These are phyloP conservation scores for Falcunculus frontatus DNA, from an alignment of 2,113 vertebrate genomes.

Conservation along the genomic window DNA sequence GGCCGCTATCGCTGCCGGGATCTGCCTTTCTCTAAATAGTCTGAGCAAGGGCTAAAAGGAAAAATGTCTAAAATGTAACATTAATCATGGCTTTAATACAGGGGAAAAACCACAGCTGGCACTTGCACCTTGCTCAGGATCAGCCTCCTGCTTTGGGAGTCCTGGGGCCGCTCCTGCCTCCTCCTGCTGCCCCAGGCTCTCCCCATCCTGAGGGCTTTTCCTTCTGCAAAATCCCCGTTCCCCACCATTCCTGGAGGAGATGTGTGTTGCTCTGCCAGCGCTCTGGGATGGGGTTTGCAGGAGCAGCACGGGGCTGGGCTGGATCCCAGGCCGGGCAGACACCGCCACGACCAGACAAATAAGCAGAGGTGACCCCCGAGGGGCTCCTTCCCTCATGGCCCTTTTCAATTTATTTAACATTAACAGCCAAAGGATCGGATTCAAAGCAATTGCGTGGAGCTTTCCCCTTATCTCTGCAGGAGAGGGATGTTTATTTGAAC, in stretches of 20 bases:
- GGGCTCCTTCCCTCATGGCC: neutral
- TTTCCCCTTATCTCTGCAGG: conserved; percentile 50
- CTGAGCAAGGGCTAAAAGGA: conserved; percentile 46
- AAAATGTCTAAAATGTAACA: conserved; percentile 28
- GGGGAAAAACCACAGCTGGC: neutral
- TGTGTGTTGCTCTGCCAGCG: accelerated
- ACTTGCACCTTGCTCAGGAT: neutral
- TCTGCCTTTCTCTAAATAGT: conserved; percentile 50
- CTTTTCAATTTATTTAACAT: neutral
- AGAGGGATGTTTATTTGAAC: conserved; percentile 52
- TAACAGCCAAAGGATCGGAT: neutral
- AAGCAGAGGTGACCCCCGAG: conserved; percentile 1
- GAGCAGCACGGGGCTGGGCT: neutral
- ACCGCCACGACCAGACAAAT: neutral
- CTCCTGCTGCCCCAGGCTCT: neutral
- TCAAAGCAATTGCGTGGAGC: conserved; percentile 2
- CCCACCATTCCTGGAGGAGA: accelerated
- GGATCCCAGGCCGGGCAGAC: neutral
- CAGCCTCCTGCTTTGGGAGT: neutral
- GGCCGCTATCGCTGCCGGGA: neutral
- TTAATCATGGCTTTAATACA: neutral
- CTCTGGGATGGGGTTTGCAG: neutral
- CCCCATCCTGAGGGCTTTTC: accelerated
- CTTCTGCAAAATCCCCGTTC: accelerated
- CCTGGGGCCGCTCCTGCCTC: neutral